A percentile compares a stretch with the other conserved stretches of the same genome.
Conservation (phyloP, 2,888 invertebrate genomes). For the Polydrusus cervinus region DNA sequence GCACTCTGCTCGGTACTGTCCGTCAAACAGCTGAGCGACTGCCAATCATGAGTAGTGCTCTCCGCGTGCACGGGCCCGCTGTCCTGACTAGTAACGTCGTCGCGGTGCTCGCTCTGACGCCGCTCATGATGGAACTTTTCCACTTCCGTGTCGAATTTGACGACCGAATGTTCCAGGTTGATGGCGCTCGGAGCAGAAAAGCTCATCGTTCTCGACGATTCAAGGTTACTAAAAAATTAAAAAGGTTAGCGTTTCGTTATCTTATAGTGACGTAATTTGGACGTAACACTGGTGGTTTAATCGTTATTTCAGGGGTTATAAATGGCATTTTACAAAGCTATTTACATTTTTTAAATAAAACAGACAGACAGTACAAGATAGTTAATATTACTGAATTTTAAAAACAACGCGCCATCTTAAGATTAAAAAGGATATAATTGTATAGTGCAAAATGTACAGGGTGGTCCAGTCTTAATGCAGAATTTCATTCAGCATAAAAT, state of each 20-base stretch:
- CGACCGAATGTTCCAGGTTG: slow-evolving; percentile 81
- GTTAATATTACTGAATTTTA: too few relatives aligned
- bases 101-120: slow-evolving; percentile 64
- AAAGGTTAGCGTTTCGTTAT: background rate
- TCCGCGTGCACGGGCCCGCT: slow-evolving; percentile 66
- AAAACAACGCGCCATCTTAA: too few relatives aligned
- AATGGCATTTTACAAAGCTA: background rate
- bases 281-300: background rate
- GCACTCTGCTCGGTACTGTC: slow-evolving; percentile 94
- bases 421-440: too few relatives aligned
- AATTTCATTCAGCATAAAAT: too few relatives aligned
- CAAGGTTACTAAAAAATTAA: slow-evolving; percentile 74
- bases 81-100: slow-evolving; percentile 71
- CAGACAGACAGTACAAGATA: too few relatives aligned
- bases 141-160: slow-evolving; percentile 80
- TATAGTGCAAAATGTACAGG: too few relatives aligned
- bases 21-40: slow-evolving; percentile 88
- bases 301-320: background rate
- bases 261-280: background rate
- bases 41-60: slow-evolving; percentile 82
- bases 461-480: too few relatives aligned
- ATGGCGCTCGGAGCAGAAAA: slow-evolving; percentile 92
- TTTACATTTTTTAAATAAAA: background rate
- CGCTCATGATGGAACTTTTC: slow-evolving; percentile 67
- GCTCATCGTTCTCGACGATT: slow-evolving; percentile 83